Percentiles rank a stretch among this genome's conserved stretches.
phyloP scores from a whole-genome alignment of 2,797 vertebrate genomes.

The Pagetopsis macropterus region DNA sequence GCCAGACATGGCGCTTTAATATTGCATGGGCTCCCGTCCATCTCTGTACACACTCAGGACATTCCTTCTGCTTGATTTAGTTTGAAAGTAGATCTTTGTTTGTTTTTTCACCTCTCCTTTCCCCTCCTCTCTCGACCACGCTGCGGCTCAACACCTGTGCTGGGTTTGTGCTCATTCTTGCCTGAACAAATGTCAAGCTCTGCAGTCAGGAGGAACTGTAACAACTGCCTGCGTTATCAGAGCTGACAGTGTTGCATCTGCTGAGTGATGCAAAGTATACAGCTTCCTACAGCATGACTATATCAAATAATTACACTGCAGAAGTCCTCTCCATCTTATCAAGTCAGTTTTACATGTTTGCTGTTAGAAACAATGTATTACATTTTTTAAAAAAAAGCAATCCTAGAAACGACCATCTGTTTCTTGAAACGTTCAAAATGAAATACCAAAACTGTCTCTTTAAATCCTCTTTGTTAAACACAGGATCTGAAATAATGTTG shows the following conservation, averaged over 20 bases:
- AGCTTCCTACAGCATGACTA: neutral
- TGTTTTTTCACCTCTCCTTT: constrained; percentile 25
- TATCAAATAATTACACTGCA: constrained; percentile 22
- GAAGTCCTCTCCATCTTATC: neutral
- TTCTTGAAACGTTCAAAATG: neutral
- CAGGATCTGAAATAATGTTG: neutral
- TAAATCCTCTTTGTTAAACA: neutral
- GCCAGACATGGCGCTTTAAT: constrained; percentile 85
- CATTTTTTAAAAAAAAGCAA: neutral
- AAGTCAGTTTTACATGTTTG: neutral
- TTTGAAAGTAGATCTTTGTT: constrained; percentile 85
- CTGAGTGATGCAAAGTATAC: constrained; percentile 32
- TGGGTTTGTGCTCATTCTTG: constrained; percentile 73
- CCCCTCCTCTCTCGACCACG: constrained; percentile 57
- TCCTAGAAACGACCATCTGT: neutral
- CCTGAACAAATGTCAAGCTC: constrained; percentile 77
- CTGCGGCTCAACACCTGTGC: constrained; percentile 81
- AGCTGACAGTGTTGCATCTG: constrained; percentile 53
- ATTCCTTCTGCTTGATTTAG: constrained; percentile 87
- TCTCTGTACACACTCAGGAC: constrained; percentile 84
- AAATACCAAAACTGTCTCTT: neutral
- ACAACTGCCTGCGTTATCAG: constrained; percentile 49
- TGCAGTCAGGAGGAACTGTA: constrained; percentile 68
- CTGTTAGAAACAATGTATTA: neutral
- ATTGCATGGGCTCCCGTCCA: constrained; percentile 88